Conservation (phyloP, 2,113 vertebrate genomes). For the Asarcornis scutulata region DNA sequence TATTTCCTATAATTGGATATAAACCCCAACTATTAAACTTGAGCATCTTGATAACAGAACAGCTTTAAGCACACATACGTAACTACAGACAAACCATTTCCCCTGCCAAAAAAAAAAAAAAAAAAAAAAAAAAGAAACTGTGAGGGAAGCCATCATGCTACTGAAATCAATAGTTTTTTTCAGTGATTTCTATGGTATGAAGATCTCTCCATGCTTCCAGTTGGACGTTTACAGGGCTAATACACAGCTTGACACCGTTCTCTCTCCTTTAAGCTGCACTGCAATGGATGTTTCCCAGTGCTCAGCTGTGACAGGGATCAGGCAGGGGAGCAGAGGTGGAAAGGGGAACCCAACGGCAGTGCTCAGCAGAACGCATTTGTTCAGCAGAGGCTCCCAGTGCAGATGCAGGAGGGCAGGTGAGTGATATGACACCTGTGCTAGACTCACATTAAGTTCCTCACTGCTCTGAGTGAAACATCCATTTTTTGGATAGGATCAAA, state of each 20-base stretch:
- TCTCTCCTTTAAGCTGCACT: background rate
- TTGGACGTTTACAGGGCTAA: background rate
- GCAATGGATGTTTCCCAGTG: background rate
- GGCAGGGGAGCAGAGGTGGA: background rate
- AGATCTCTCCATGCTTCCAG: background rate
- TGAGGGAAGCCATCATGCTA: background rate
- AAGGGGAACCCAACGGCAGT: background rate
- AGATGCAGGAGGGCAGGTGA: accelerated
- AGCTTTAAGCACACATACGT: background rate
- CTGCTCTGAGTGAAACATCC: background rate
- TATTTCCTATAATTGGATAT: background rate
- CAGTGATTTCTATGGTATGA: background rate
- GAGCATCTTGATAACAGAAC: background rate
- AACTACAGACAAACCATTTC: background rate
- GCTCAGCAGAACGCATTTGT: background rate
- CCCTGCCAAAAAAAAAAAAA: background rate
- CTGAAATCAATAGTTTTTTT: background rate
- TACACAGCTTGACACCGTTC: background rate
- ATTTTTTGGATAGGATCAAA: background rate
- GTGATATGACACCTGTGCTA: accelerated
- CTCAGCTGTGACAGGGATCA: background rate
- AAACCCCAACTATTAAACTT: constrained; percentile 2
- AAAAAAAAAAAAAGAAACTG: background rate
- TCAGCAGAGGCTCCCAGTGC: background rate
- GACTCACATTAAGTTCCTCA: background rate